A percentile compares a stretch with the other conserved stretches of the same genome.
phyloP scores from a whole-genome alignment of 2,113 vertebrate species.

The Orcinus orca region DNA sequence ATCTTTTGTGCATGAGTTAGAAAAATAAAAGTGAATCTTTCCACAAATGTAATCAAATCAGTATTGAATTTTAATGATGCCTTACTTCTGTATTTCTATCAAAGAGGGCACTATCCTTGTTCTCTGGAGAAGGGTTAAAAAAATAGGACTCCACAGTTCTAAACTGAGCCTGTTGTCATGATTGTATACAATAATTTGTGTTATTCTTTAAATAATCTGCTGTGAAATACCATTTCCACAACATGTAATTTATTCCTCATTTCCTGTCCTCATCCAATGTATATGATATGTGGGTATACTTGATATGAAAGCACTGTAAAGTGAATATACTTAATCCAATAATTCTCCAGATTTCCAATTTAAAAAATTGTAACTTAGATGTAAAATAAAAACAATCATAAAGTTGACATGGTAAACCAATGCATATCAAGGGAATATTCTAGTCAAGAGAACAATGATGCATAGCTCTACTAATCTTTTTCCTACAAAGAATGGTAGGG shows the following conservation, averaged over 20 bases:
- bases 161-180: not conserved
- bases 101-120: not conserved
- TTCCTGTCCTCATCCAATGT: not conserved
- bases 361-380: not conserved
- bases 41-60: not conserved
- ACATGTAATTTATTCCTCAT: not conserved
- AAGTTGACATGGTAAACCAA: not conserved
- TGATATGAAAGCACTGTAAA: not conserved
- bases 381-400: not conserved
- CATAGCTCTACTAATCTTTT: not conserved
- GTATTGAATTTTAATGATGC: not conserved
- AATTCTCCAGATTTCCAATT: not conserved
- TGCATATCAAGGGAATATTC: not conserved
- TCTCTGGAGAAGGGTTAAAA: not conserved
- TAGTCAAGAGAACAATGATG: not conserved
- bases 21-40: not conserved
- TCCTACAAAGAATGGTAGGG: not conserved
- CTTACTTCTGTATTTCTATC: not conserved
- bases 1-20: not conserved
- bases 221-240: not conserved
- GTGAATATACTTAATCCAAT: not conserved
- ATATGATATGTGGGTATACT: not conserved
- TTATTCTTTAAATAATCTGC: not conserved
- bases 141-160: not conserved
- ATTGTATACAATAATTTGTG: not conserved